Conservation (phyloP, 1,140 invertebrate species). For the Bombus turneri region DNA sequence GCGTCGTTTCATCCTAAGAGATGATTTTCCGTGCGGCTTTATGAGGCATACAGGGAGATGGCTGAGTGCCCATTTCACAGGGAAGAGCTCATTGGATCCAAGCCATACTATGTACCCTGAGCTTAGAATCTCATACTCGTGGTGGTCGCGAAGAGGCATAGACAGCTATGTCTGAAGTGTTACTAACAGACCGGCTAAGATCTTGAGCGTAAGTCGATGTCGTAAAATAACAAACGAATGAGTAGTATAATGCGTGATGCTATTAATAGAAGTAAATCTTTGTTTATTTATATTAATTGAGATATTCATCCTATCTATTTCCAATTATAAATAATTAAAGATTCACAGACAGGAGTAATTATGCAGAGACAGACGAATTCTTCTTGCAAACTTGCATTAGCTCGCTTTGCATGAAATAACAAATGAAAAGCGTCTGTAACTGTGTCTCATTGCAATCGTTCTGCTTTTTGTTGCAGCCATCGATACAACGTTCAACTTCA, state of each 20-base stretch:
- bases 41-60: slow-evolving; percentile 64
- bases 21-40: slow-evolving; percentile 62
- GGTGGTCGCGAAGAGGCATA: not conserved
- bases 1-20: slow-evolving; percentile 62
- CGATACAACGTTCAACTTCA: slow-evolving; percentile 18
- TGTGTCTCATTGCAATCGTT: not conserved
- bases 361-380: not conserved
- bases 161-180: not conserved
- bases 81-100: slow-evolving; percentile 58
- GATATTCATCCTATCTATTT: too few species aligned
- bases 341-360: not conserved
- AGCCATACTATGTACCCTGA: slow-evolving; percentile 4
- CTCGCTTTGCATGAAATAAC: not conserved
- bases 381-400: too few species aligned
- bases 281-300: too few species aligned
- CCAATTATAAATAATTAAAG: too few species aligned
- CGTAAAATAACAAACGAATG: not conserved
- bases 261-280: too few species aligned
- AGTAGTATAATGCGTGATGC: not conserved
- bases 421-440: not conserved
- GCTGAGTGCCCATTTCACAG: slow-evolving; percentile 56
- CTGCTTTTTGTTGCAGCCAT: slow-evolving; percentile 14
- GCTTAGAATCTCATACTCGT: slow-evolving; percentile 5
- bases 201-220: not conserved
- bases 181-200: not conserved